Conservation (phyloP, 1,140 invertebrate genomes). For the Meteorus sp. region DNA sequence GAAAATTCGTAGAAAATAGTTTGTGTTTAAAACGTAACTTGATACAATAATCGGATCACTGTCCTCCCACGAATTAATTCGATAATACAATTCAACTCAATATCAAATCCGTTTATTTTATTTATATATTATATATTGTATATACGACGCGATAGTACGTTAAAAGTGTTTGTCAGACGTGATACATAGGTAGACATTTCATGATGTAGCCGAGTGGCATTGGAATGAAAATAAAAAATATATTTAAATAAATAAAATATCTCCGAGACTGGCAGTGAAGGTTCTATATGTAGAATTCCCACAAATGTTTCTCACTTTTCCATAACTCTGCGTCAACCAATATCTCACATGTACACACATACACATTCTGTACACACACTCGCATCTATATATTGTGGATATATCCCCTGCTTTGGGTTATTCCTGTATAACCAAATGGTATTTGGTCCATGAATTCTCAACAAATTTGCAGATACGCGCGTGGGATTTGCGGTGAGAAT, state of each 20-base stretch:
- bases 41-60: no score
- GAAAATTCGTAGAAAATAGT: neutral
- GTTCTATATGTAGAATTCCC: constrained; percentile 12
- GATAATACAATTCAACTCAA: constrained; percentile 4
- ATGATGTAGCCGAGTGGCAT: neutral
- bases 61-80: neutral
- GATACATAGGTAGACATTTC: no score
- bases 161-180: neutral
- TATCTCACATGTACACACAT: constrained; percentile 19
- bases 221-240: constrained; percentile 1
- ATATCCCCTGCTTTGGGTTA: constrained; percentile 12
- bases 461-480: constrained; percentile 25
- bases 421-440: constrained; percentile 17
- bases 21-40: no score
- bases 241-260: neutral
- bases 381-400: no score
- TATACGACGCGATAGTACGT: no score
- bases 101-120: no score
- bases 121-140: no score
- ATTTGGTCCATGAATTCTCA: constrained; percentile 27
- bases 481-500: constrained; percentile 21
- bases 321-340: constrained; percentile 16
- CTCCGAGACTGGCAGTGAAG: no score
- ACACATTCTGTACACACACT: neutral
- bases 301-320: constrained; percentile 17